These are phyloP conservation scores for Rugalucina vietnamica DNA, from an alignment of 2,888 invertebrate species.

Conservation along the genomic window DNA sequence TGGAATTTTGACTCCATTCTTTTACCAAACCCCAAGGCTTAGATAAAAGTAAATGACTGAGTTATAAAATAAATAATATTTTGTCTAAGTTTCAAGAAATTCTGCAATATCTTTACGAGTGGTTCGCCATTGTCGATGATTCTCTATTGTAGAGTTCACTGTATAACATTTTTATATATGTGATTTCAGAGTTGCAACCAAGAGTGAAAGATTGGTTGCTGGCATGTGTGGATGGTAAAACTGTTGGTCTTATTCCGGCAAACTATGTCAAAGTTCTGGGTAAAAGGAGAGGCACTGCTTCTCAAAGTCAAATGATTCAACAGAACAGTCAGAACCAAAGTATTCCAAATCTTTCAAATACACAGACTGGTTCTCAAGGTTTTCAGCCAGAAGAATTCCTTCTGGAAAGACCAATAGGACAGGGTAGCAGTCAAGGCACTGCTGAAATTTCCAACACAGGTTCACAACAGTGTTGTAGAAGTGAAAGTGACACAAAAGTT, in stretches of 20 bases:
- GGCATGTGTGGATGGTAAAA: constrained; percentile 85
- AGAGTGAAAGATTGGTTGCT: constrained; percentile 86
- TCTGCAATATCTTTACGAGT: no score
- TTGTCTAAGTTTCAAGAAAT: no score
- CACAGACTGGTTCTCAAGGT: constrained; percentile 19
- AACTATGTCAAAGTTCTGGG: constrained; percentile 86
- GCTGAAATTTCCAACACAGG: neutral
- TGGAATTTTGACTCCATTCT: no score
- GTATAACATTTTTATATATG: no score
- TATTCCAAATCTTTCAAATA: constrained; percentile 11
- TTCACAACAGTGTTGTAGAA: neutral
- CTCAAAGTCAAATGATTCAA: constrained; percentile 22
- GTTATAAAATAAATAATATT: no score
- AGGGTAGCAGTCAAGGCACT: neutral
- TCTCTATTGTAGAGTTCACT: no score
- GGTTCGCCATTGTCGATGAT: no score
- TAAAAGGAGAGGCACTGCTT: constrained; percentile 73
- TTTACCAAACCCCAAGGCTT: no score
- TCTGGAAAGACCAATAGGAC: neutral
- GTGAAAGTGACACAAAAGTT: neutral
- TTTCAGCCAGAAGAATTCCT: neutral
- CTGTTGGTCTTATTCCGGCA: constrained; percentile 86
- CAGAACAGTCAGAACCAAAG: constrained; percentile 19
- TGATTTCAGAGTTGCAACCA: constrained; percentile 89
- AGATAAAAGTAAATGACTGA: no score